Conservation (phyloP, 64 coral and sea anemone species). For the Pocillopora damicornis region DNA sequence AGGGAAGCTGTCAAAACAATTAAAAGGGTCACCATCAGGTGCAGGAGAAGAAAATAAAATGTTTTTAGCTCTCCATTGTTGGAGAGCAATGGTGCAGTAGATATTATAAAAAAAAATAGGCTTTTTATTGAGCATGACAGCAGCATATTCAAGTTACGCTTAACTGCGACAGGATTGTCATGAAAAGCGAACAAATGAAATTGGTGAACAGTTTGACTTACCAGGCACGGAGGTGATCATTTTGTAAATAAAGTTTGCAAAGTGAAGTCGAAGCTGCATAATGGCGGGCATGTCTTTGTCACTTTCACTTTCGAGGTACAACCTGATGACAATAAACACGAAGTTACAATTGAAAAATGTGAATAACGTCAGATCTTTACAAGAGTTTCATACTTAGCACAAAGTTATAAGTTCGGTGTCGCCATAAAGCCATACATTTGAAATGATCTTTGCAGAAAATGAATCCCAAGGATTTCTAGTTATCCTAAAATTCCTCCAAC, state of each 20-base stretch:
- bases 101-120: no score
- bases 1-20: constrained; percentile 50
- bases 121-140: no score
- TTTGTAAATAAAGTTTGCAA: constrained; percentile 91
- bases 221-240: constrained; percentile 90
- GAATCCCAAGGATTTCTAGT: no score
- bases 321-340: constrained; percentile 38
- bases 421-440: no score
- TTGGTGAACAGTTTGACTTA: constrained; percentile 26
- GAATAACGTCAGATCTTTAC: no score
- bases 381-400: no score
- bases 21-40: background rate
- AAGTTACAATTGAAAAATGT: background rate
- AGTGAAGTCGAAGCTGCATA: constrained; percentile 77
- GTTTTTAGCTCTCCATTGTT: background rate
- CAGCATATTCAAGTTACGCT: no score
- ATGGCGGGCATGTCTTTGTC: constrained; percentile 88
- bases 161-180: background rate
- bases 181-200: background rate
- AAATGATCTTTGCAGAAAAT: no score
- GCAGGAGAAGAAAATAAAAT: background rate
- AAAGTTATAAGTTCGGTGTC: no score
- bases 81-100: no score
- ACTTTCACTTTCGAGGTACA: constrained; percentile 82
- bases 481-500: no score